A percentile compares a stretch with the other conserved stretches of the same genome.
Conservation (phyloP, 2,797 vertebrate genomes). For the Eptatretus atami region DNA sequence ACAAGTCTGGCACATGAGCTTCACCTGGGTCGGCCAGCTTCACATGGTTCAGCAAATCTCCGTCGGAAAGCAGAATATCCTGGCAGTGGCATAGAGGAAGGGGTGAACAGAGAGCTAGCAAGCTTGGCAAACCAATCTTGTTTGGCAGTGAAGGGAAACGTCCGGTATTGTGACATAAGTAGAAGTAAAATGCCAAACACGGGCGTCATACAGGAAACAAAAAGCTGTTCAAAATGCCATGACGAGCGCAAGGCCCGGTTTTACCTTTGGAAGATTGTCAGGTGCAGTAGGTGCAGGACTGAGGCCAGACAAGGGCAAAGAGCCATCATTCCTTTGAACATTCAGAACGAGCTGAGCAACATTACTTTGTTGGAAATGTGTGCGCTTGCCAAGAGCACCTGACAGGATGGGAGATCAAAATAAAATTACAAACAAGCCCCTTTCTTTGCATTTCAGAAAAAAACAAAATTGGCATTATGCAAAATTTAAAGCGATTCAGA, state of each 20-base stretch:
- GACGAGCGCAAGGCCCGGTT: background rate
- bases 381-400: conserved; percentile 79
- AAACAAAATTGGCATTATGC: too few species aligned
- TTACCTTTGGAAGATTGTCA: conserved; percentile 39
- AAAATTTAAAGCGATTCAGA: too few species aligned
- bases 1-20: conserved; percentile 33
- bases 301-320: conserved; percentile 13
- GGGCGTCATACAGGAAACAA: too few species aligned
- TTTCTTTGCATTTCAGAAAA: too few species aligned
- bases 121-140: too few species aligned
- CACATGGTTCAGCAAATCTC: conserved; percentile 47
- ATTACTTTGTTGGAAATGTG: conserved; percentile 60
- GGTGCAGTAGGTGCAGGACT: conserved; percentile 26
- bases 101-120: too few species aligned
- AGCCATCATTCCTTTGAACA: conserved; percentile 24
- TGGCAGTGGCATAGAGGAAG: conserved; percentile 11
- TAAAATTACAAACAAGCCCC: too few species aligned
- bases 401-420: background rate
- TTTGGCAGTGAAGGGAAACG: too few species aligned
- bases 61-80: conserved; percentile 47
- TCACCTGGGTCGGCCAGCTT: conserved; percentile 32
- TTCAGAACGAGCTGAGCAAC: conserved; percentile 61
- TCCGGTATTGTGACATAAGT: too few species aligned
- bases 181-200: too few species aligned
- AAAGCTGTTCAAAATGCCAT: too few species aligned